Evolutionary conservation across 2,113 vertebrate genomes (phyloP).

Genomic region (Crotalus viridis): DNA sequence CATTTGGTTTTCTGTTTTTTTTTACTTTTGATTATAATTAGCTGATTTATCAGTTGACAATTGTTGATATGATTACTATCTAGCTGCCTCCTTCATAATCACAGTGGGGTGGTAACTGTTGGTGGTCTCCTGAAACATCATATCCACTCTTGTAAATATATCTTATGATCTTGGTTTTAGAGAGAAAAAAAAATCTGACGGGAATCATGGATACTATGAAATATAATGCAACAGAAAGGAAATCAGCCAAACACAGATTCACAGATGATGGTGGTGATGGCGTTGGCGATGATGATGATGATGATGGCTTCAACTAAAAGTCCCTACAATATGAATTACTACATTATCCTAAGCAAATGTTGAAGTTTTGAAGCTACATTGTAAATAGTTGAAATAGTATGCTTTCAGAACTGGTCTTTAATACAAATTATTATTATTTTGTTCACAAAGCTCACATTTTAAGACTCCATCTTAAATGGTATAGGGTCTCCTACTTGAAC

Average conservation of each 20-base stretch:
- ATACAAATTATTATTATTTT: conserved; percentile 62
- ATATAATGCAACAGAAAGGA: neutral
- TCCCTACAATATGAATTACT: conserved; percentile 44
- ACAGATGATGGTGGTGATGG: conserved; percentile 26
- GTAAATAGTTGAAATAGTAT: conserved; percentile 63
- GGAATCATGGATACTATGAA: neutral
- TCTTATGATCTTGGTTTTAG: conserved; percentile 2
- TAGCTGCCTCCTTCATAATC: neutral
- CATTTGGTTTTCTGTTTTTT: neutral
- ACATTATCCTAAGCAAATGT: conserved; percentile 47
- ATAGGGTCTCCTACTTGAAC: too few relatives aligned
- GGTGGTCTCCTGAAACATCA: neutral
- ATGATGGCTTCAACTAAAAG: conserved; percentile 48
- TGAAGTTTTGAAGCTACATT: conserved; percentile 53
- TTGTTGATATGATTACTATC: neutral
- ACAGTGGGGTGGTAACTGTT: neutral
- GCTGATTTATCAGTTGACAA: neutral
- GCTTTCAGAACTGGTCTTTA: conserved; percentile 56
- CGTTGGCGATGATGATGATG: conserved; percentile 30
- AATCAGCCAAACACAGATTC: conserved; percentile 17
- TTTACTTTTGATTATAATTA: neutral
- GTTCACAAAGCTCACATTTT: conserved; percentile 59
- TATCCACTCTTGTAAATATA: neutral
- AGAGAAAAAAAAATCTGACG: neutral
- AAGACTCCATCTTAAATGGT: conserved; percentile 30